Percentiles rank a stretch among this genome's conserved stretches.
These are phyloP conservation scores for Ochropleura plecta DNA, from an alignment of 2,888 invertebrate species.

Conservation along the genomic window DNA sequence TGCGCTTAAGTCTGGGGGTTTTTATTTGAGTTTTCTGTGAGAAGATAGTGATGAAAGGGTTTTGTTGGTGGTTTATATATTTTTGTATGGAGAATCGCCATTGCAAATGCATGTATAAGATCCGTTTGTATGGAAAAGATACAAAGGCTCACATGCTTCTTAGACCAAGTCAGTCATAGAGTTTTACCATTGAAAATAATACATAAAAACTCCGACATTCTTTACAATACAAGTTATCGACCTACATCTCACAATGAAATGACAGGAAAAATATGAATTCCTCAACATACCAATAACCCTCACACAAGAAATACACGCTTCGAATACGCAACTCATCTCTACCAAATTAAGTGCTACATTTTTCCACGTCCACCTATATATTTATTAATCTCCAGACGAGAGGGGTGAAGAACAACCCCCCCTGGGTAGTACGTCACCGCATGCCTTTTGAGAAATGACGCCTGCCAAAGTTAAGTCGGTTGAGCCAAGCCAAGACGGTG, in stretches of 20 bases:
- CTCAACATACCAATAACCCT: constrained; percentile 66
- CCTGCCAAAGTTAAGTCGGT: constrained; percentile 90
- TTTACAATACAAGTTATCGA: constrained; percentile 7
- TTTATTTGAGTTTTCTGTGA: constrained; percentile 23
- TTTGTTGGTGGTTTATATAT: not conserved
- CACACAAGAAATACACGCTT: constrained; percentile 72
- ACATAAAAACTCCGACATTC: not conserved
- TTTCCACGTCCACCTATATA: constrained; percentile 89
- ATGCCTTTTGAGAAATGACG: constrained; percentile 90
- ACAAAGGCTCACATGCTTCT: not conserved
- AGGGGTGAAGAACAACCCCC: constrained; percentile 61
- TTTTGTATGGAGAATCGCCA: not conserved
- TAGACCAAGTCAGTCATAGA: not conserved
- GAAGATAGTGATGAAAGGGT: constrained; percentile 24
- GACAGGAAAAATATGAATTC: constrained; percentile 64
- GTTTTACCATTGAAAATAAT: not conserved
- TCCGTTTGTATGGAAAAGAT: not conserved
- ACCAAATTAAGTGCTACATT: constrained; percentile 88
- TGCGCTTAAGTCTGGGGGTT: constrained; percentile 47
- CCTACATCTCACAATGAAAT: constrained; percentile 40
- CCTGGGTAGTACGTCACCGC: constrained; percentile 84
- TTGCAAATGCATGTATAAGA: not conserved
- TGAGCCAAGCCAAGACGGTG: constrained; percentile 88
- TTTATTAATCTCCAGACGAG: constrained; percentile 86
- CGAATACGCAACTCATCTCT: constrained; percentile 85